Percentiles rank a stretch among this genome's conserved stretches.
These are phyloP conservation scores for Entelurus aequoreus DNA, from an alignment of 2,113 vertebrate species.

Conservation along the genomic window DNA sequence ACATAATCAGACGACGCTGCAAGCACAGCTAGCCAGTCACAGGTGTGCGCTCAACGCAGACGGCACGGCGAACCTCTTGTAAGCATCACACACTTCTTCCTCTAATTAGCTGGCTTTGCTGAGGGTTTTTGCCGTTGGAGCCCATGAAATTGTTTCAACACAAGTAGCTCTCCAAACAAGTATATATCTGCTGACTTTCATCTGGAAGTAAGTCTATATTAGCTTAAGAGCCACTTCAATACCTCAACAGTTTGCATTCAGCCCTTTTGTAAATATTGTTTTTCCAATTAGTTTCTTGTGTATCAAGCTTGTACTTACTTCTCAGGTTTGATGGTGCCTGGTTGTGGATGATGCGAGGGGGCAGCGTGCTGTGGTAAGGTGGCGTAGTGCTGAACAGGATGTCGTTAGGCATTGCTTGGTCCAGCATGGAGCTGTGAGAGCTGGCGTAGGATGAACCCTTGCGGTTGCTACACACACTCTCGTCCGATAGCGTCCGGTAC, in stretches of 20 bases:
- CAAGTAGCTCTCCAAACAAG: constrained; percentile 53
- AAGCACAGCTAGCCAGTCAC: constrained; percentile 39
- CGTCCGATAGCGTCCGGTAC: constrained; percentile 90
- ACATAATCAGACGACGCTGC: constrained; percentile 31
- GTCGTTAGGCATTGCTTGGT: constrained; percentile 89
- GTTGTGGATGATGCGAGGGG: constrained; percentile 78
- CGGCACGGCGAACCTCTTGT: constrained; percentile 18
- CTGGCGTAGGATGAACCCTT: constrained; percentile 85
- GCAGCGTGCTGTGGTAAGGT: constrained; percentile 86
- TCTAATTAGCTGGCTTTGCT: constrained; percentile 47
- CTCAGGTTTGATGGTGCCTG: constrained; percentile 78
- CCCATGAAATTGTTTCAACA: constrained; percentile 37
- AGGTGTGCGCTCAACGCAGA: constrained; percentile 61
- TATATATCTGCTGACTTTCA: constrained; percentile 41
- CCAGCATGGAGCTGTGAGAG: constrained; percentile 89
- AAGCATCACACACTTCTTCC: constrained; percentile 16
- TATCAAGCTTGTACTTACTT: constrained; percentile 76
- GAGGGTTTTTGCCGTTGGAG: constrained; percentile 42
- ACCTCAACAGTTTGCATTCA: constrained; percentile 1
- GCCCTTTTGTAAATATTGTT: neutral
- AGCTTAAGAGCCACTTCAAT: constrained; percentile 16
- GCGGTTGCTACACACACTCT: constrained; percentile 88
- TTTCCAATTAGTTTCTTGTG: neutral
- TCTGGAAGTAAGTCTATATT: constrained; percentile 27
- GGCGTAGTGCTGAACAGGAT: constrained; percentile 95